A percentile compares a stretch with the other conserved stretches of the same genome.
Evolutionary conservation across 2,113 vertebrate genomes (phyloP).

Genomic region (Antechinus flavipes): DNA sequence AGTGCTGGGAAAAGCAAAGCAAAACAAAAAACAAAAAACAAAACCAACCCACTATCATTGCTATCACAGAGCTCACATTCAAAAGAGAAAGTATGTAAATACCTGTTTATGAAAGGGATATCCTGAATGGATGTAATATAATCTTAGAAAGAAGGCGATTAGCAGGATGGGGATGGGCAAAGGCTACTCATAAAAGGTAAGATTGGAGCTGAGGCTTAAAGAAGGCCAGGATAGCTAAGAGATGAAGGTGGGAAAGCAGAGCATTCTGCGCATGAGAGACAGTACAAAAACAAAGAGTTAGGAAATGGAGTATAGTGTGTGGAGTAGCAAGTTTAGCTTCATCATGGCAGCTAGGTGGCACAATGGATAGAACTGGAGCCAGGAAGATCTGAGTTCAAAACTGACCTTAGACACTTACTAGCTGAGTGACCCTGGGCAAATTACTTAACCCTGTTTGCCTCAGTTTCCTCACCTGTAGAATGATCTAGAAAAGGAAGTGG

Average conservation of each 20-base stretch:
- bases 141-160: background rate
- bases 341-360: background rate
- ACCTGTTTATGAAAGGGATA: background rate
- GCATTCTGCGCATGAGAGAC: background rate
- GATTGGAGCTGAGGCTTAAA: background rate
- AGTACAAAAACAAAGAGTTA: background rate
- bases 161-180: background rate
- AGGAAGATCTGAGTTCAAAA: background rate
- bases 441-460: background rate
- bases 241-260: background rate
- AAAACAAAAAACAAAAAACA: background rate
- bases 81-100: background rate
- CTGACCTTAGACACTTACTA: background rate
- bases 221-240: background rate
- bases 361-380: background rate
- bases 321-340: background rate
- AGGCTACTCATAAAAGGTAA: background rate
- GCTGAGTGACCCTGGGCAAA: background rate
- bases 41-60: background rate
- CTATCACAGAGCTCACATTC: background rate
- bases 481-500: background rate
- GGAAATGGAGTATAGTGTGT: background rate
- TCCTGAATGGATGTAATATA: background rate
- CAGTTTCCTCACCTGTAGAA: background rate
- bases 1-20: background rate